Percentiles rank a stretch among this genome's conserved stretches.
phyloP scores from a whole-genome alignment of 2,888 invertebrate genomes.

The Lampropteryx suffumata region DNA sequence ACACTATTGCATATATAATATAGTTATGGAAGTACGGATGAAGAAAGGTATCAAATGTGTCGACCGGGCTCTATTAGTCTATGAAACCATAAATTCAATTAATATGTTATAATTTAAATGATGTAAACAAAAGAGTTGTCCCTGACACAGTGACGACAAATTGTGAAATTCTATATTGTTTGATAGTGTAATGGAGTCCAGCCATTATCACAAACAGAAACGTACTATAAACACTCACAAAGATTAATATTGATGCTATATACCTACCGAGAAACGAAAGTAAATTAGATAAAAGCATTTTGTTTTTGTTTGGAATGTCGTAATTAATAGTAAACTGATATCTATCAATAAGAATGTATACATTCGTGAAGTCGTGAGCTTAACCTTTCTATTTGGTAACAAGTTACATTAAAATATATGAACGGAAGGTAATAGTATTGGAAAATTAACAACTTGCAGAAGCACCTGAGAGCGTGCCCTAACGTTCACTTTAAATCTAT shows the following conservation, averaged over 20 bases:
- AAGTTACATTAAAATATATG: not conserved
- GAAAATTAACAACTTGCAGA: conserved; percentile 51
- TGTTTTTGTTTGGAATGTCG: conserved; percentile 20
- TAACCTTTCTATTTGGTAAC: no score
- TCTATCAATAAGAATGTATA: no score
- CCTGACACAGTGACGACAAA: conserved; percentile 1
- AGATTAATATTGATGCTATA: conserved; percentile 46
- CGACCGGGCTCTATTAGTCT: no score
- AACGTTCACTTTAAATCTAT: conserved; percentile 50
- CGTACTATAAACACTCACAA: conserved; percentile 23
- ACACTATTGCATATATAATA: no score
- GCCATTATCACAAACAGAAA: conserved; percentile 40
- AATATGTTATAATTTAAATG: no score
- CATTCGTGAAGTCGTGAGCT: no score
- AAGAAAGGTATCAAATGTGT: no score
- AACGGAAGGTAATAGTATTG: conserved; percentile 27
- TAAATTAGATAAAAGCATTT: conserved; percentile 29
- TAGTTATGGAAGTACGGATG: no score
- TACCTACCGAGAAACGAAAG: conserved; percentile 52
- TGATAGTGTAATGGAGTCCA: conserved; percentile 33
- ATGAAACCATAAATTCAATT: no score
- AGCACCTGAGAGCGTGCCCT: conserved; percentile 47
- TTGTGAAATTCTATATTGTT: conserved; percentile 23
- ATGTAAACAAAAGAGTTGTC: not conserved
- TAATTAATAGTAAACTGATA: conserved; percentile 5